These are phyloP conservation scores for Orientallactaga sibirica DNA, from an alignment of 2,797 vertebrate species.

Conservation along the genomic window DNA sequence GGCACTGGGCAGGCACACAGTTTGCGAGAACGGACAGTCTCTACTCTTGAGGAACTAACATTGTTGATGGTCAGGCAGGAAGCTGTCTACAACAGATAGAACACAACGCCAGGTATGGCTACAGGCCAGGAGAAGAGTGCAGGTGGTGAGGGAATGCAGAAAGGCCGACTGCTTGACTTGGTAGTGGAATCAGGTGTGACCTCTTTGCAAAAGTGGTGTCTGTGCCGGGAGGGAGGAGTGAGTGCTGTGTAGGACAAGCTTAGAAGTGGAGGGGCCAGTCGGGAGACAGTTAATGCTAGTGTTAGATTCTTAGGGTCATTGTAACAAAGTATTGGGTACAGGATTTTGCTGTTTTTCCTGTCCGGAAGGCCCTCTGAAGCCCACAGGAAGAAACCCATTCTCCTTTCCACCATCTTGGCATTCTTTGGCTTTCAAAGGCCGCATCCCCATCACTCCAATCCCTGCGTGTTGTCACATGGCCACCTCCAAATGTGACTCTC, in stretches of 20 bases:
- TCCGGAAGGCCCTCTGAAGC: background rate
- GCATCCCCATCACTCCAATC: background rate
- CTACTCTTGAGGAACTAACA: background rate
- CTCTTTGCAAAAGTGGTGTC: background rate
- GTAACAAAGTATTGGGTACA: background rate
- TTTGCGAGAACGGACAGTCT: background rate
- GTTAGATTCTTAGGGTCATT: background rate
- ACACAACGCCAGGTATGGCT: background rate
- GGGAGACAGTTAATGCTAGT: background rate
- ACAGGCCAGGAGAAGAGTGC: background rate
- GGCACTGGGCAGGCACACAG: too few species aligned
- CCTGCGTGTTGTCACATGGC: background rate
- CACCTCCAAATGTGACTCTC: fast-evolving
- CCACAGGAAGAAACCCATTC: background rate
- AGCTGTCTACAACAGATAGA: background rate
- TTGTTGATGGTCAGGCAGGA: background rate
- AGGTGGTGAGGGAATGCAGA: background rate
- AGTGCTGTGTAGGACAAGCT: background rate
- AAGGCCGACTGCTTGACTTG: fast-evolving
- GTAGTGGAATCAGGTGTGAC: too few species aligned
- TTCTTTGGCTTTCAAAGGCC: background rate
- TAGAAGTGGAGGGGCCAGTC: background rate
- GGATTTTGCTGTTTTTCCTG: background rate
- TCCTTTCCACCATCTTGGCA: background rate
- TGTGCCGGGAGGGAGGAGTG: background rate